Evolutionary conservation across 2,113 vertebrate species (phyloP), one percentile per base, ranked within the genome.

Genomic region (Mugil cephalus): DNA sequence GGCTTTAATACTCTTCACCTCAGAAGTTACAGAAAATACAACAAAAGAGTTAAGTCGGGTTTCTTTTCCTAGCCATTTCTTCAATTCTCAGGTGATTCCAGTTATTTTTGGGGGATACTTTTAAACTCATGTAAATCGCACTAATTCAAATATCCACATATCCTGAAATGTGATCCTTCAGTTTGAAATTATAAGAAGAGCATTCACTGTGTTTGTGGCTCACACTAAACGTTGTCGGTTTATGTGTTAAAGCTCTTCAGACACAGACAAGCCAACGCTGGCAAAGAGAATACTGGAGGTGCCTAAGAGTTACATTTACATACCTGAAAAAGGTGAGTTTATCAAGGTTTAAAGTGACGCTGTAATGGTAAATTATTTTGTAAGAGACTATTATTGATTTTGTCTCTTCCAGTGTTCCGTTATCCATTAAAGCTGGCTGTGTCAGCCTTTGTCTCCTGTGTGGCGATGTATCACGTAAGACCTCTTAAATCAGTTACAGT

Each of bases 401-500:
- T 52, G 17, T 59, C 24, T n/a, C 4, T 85, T 5, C 24, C 84
- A 98, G 96, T 93, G 24, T 97, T 98, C 90, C 85, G 7, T 53
- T 89, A 96, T n/a, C 96, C 96, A 0, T 51, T 96, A 54, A 95
- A 93, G 63, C 83, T 97, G 10, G 45, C 94, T 0, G 83, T 97
- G 2, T 95, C 95, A 0, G 38, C 92, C 2, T 92, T 94, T 4
- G 83, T 93, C 6, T 91, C 95, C 0, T 45, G 92, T 2, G 74
- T 96, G 0, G 94, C 95, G 0, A 88, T 95, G 17, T 98, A 98
- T 75, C 97, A 98, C 85, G 97, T 98, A 91, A 89, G 74, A 50
- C n/a, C 1, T 35, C 12, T 63, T 19, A 15, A 36, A 30, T 38
- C 50, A 17, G 21, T 51, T 18, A 4, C 6, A 21, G 2, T 15